Evolutionary conservation across 1,140 invertebrate species (phyloP), one percentile per base, ranked within the genome.

Genomic region (Hormaphis cornu): DNA sequence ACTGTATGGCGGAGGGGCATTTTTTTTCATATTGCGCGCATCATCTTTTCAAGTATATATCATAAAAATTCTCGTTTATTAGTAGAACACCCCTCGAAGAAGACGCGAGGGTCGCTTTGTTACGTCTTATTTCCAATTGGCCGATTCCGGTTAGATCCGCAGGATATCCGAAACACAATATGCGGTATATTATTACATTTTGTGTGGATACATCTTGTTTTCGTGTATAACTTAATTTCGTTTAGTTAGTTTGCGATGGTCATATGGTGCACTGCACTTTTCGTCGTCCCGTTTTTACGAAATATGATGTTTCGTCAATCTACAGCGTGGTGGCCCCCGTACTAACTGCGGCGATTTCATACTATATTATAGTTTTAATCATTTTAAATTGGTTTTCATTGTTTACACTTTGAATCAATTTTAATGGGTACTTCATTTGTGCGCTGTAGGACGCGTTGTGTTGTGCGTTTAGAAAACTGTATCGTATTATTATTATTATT

Each of bases 51-150:
- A 66, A 66, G 61, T 66, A 66, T n/a, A 46, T 33, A 66, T 66
- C 61, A 66, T 66, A 66, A 66, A 66, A 48, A 66, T 66, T 44
- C 28, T 30, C 0, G 40, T 66, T 46, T 63, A 46, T 44, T 46
- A n/a, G n/a, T n/a, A 48, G 50, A 66, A 66, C 61, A 33, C 61
- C 61, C 61, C 14, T 48, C 42, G n/a, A n/a, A n/a, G n/a, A 66
- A 66, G 61, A 66, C 12, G 61, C 8, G 26, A 48, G 44, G 44
- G 59, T 44, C 18, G 40, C 46, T 50, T 66, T 66, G 61, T 50
- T 50, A 66, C 50, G 44, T 66, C 61, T 66, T 50, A 66, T 66
- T 66, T 66, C 61, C 61, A 66, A 66, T 66, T 66, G 61, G 61
- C 61, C 61, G 35, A 50, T 66, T 66, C 61, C 61, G 61, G 61